A percentile compares a stretch with the other conserved stretches of the same genome.
These are phyloP conservation scores for Mus pahari DNA, from an alignment of 2,113 vertebrate genomes.

Conservation along the genomic window DNA sequence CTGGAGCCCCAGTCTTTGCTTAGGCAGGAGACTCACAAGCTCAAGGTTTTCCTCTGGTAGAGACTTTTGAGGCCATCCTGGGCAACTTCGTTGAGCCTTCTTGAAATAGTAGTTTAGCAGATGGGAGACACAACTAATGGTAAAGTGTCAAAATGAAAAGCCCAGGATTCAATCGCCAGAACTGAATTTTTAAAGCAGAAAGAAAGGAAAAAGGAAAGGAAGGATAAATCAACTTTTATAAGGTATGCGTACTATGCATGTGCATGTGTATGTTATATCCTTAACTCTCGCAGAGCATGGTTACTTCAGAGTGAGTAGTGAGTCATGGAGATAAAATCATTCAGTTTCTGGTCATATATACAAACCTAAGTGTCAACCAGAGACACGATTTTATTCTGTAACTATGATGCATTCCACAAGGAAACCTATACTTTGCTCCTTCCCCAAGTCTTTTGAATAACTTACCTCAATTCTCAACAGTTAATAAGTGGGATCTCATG, in stretches of 20 bases:
- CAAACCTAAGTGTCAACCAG: not conserved
- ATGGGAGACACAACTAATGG: not conserved
- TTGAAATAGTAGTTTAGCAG: not conserved
- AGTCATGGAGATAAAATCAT: not conserved
- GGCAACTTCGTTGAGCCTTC: not conserved
- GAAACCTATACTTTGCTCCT: not conserved
- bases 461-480: not conserved
- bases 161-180: not conserved
- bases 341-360: not conserved
- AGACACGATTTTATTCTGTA: not conserved
- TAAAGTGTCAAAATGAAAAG: not conserved
- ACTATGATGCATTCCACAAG: not conserved
- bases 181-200: not conserved
- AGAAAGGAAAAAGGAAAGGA: not conserved
- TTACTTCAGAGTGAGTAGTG: not conserved
- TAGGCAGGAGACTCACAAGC: not conserved
- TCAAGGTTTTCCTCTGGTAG: not conserved
- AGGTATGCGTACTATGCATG: accelerated
- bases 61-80: not conserved
- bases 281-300: not conserved
- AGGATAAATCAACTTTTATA: not conserved
- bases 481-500: not conserved
- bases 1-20: not conserved
- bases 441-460: not conserved
- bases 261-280: accelerated